Evolutionary conservation across 2,113 vertebrate genomes (phyloP), one percentile per base, ranked within the genome.

Genomic region (Leptobrachium leishanense): DNA sequence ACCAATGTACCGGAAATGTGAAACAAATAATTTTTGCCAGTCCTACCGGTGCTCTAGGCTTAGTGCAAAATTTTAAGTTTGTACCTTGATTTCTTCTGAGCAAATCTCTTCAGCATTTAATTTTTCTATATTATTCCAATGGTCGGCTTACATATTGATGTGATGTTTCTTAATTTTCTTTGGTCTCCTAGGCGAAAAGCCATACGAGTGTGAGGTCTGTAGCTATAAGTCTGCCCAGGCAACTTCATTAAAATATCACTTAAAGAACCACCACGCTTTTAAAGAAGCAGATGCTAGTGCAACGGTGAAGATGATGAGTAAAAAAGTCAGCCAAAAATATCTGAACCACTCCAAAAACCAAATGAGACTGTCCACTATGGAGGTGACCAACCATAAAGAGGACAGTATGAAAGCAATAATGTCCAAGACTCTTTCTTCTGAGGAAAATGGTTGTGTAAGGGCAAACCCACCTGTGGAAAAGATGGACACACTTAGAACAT

Each of bases 191-290:
- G 98, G 98, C 88, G 98, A 99, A 85, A 99, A 99, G 86, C 98
- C 98, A 0, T 98, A 94, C 85, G 96, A 97, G 92, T 99, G 98
- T 91, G 92, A 93, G 82, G 95, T 97, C 85, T 99, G 98, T 82
- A 95, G 96, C 72, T 99, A 99, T 2, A 96, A 97, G 10, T 97
- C 96, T 5, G 97, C 98, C 42, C 98, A 99, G 91, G 98, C 98
- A 84, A 99, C 98, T 0, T 98, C 98, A 1, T 87, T 99, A 80
- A 93, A 96, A 54, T 99, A 98, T 75, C 98, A 99, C 81, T 83
- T 98, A 85, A 96, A 97, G 82, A 92, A 96, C 53, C 97, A 96
- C 20, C 98, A 99, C 92, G 98, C 96, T 84, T 95, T 95, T 83
- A 95, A 92, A 77, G 91, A 91, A 11, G 84, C 85, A 0, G 93